phyloP scores from a whole-genome alignment of 2,113 vertebrate species.

The Aldabrachelys gigantea region DNA sequence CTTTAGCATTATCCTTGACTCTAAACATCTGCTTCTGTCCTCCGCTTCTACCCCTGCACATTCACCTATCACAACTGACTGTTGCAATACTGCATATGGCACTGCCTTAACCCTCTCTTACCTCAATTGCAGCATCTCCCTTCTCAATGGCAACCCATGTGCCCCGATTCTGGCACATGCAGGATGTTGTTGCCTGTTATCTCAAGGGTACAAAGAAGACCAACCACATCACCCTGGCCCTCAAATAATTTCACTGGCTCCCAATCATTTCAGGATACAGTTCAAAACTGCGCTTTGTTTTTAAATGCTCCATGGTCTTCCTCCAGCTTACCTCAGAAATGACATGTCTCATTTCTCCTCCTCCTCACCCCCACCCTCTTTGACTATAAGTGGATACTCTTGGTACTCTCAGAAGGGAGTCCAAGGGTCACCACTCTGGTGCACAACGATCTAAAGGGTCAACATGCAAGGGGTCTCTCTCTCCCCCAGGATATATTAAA shows the following conservation, averaged over 20 bases:
- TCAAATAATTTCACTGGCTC: accelerated
- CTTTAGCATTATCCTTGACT: too few relatives aligned
- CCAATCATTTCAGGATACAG: accelerated
- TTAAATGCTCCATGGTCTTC: accelerated
- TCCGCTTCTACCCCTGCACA: accelerated
- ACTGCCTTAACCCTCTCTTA: accelerated
- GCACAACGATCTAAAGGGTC: neutral
- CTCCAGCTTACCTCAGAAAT: neutral
- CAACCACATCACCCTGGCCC: neutral
- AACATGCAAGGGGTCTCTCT: accelerated
- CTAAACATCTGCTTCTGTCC: neutral
- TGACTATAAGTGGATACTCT: too few relatives aligned
- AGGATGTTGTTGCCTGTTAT: neutral
- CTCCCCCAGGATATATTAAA: accelerated
- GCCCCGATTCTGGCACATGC: neutral
- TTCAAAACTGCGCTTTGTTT: accelerated
- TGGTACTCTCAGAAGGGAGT: accelerated
- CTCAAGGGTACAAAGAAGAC: neutral
- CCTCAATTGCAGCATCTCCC: accelerated
- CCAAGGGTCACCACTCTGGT: neutral
- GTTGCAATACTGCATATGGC: neutral
- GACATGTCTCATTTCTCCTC: neutral
- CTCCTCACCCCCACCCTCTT: neutral
- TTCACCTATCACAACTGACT: neutral
- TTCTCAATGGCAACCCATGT: neutral